Evolutionary conservation across 2,888 invertebrate species (phyloP).

Genomic region (Sepioteuthis lessoniana): DNA sequence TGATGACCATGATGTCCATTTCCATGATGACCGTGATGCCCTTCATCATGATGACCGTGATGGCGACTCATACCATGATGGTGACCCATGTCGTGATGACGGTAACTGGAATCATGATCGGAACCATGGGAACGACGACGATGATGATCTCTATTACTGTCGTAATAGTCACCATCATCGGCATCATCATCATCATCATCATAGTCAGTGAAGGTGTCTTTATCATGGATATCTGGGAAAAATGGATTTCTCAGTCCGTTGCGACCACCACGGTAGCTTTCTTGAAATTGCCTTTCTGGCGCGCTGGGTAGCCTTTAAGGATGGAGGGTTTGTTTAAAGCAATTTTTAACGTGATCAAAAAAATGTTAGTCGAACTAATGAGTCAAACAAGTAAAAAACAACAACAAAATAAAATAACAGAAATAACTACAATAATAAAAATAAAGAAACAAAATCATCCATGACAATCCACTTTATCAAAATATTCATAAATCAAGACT

Average conservation of each 20-base stretch:
- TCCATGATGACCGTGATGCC: neutral
- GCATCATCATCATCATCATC: neutral
- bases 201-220: neutral
- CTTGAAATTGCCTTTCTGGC: too few species aligned
- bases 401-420: neutral
- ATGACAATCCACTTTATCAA: too few species aligned
- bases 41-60: neutral
- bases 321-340: neutral
- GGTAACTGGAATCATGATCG: neutral
- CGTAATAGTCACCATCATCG: neutral
- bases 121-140: neutral
- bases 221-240: neutral
- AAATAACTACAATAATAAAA: neutral
- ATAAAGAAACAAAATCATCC: too few species aligned
- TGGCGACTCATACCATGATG: neutral
- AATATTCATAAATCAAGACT: too few species aligned
- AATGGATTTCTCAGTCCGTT: neutral
- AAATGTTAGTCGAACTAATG: neutral
- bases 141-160: neutral
- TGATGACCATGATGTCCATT: neutral
- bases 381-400: neutral
- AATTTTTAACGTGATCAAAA: neutral
- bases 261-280: neutral
- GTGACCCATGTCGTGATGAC: neutral
- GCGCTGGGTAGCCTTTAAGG: neutral